A percentile compares a stretch with the other conserved stretches of the same genome.
Evolutionary conservation across 1,140 invertebrate species (phyloP).

Genomic region (Ectropis grisescens): DNA sequence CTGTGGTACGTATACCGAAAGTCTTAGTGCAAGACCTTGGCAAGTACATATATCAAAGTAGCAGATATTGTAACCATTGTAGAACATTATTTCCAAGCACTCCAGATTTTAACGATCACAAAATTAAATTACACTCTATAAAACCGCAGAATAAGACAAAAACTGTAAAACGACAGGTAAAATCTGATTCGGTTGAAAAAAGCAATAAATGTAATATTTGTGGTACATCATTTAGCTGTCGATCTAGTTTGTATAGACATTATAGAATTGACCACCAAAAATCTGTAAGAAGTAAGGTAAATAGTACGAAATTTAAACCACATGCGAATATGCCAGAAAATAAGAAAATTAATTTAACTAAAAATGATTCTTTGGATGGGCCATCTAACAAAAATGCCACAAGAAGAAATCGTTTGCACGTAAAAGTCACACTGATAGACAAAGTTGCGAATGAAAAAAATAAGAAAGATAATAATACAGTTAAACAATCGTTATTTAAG

Average conservation of each 20-base stretch:
- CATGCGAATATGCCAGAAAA: background rate
- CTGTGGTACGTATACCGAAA: too few relatives aligned
- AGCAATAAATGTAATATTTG: slow-evolving; percentile 14
- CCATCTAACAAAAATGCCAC: too few relatives aligned
- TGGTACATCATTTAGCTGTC: slow-evolving; percentile 1
- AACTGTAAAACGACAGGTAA: too few relatives aligned
- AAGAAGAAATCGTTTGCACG: too few relatives aligned
- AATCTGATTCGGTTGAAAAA: too few relatives aligned
- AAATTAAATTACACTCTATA: slow-evolving; percentile 1
- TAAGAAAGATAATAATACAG: too few relatives aligned
- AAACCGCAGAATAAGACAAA: background rate
- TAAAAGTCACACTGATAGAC: background rate
- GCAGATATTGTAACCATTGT: slow-evolving; percentile 28
- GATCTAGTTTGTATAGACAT: slow-evolving; percentile 8
- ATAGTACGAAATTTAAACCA: background rate
- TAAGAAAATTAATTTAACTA: background rate
- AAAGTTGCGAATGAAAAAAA: too few relatives aligned
- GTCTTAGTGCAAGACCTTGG: too few relatives aligned
- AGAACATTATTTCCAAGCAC: slow-evolving; percentile 25
- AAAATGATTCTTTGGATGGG: background rate
- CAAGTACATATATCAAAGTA: slow-evolving; percentile 17
- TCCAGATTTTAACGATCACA: slow-evolving; percentile 15
- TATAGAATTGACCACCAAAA: slow-evolving; percentile 5
- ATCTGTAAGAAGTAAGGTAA: background rate
- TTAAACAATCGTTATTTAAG: too few relatives aligned